Conservation (phyloP, 2,888 invertebrate species). For the Chloroclystis v-ata region DNA sequence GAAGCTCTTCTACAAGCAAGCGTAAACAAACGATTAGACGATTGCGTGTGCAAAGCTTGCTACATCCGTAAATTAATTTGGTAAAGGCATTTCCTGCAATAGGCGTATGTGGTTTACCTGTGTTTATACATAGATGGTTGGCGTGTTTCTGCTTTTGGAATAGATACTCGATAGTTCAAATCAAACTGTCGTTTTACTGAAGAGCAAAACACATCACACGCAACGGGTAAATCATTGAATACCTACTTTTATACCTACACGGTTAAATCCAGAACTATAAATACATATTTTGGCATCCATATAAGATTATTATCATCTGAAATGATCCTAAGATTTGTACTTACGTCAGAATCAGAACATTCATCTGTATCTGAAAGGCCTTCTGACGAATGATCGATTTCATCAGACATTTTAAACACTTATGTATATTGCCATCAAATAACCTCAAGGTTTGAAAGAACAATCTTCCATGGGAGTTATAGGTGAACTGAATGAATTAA, state of each 20-base stretch:
- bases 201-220: too few species aligned
- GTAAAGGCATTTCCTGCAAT: background rate
- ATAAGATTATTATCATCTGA: background rate
- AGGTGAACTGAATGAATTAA: constrained; percentile 27
- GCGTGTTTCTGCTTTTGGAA: background rate
- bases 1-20: constrained; percentile 61
- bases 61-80: constrained; percentile 46
- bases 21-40: constrained; percentile 68
- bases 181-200: too few species aligned
- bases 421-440: too few species aligned
- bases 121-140: background rate
- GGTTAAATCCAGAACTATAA: too few species aligned
- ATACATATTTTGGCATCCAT: background rate
- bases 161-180: background rate
- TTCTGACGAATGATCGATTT: constrained; percentile 20
- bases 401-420: constrained; percentile 29
- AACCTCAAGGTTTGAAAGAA: background rate
- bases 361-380: constrained; percentile 39
- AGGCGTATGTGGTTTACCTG: background rate
- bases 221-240: too few species aligned
- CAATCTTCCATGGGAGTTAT: constrained; percentile 9
- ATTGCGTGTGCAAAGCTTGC: constrained; percentile 57
- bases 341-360: constrained; percentile 50
- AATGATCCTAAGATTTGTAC: constrained; percentile 34
- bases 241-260: too few species aligned